Conservation (phyloP, 2,113 vertebrate genomes). For the Eleginops maclovinus region DNA sequence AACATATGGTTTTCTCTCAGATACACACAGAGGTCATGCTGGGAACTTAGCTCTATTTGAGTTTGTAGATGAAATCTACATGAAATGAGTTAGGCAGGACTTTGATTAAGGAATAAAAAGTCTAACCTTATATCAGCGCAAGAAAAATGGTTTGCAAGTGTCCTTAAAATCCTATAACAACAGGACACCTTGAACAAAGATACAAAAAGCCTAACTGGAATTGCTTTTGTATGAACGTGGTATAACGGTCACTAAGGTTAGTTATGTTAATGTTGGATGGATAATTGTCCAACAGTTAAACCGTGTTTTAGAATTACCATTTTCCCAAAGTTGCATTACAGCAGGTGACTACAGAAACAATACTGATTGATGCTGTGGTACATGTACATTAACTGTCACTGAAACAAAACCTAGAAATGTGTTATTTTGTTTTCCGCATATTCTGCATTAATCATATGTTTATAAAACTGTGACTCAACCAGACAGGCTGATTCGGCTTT, state of each 20-base stretch:
- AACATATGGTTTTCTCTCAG: slow-evolving; percentile 30
- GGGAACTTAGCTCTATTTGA: slow-evolving; percentile 1
- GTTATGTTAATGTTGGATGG: not conserved
- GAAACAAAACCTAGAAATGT: not conserved
- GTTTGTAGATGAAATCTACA: not conserved
- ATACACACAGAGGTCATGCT: slow-evolving; percentile 3
- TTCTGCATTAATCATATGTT: not conserved
- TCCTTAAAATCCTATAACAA: not conserved
- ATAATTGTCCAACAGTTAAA: too few species aligned
- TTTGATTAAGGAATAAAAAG: not conserved
- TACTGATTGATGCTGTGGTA: not conserved
- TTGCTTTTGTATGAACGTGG: not conserved
- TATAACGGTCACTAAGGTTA: not conserved
- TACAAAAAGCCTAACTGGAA: too few species aligned
- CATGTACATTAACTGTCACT: not conserved
- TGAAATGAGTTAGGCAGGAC: not conserved
- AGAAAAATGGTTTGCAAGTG: not conserved
- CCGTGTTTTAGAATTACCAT: not conserved
- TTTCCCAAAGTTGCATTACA: not conserved
- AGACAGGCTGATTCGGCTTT: slow-evolving; percentile 38
- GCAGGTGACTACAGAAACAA: not conserved
- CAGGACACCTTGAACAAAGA: too few species aligned
- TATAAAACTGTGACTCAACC: slow-evolving; percentile 18
- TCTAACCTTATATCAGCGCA: not conserved
- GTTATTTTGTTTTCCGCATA: not conserved